Conservation (phyloP, 2,888 invertebrate species). For the Oscheius onirici region DNA sequence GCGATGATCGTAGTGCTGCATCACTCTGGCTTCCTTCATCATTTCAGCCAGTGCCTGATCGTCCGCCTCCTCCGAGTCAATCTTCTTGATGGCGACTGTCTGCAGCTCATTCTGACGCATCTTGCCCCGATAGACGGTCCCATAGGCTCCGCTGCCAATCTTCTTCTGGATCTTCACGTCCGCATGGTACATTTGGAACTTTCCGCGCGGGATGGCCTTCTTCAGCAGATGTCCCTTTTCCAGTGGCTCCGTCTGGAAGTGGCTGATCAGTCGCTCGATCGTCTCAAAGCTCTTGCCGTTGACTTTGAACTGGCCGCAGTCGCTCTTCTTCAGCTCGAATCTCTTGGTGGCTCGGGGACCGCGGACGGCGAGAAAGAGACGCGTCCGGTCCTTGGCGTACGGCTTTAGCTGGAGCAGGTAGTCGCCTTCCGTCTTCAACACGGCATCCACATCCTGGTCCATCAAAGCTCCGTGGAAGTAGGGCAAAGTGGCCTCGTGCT, state of each 20-base stretch:
- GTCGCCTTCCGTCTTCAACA: conserved; percentile 17
- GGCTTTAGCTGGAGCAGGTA: conserved; percentile 14
- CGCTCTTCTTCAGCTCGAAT: conserved; percentile 17
- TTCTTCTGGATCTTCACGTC: conserved; percentile 61
- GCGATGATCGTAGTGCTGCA: conserved; percentile 64
- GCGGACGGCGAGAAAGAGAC: background rate
- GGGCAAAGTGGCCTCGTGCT: conserved; percentile 22
- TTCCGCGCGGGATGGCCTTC: conserved; percentile 55
- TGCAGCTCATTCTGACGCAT: conserved; percentile 39
- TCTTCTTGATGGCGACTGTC: conserved; percentile 45
- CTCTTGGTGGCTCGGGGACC: background rate
- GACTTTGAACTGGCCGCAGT: background rate
- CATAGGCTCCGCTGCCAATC: conserved; percentile 60
- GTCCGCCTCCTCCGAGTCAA: conserved; percentile 49
- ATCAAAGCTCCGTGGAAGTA: conserved; percentile 63
- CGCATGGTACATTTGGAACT: conserved; percentile 58
- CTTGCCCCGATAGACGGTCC: conserved; percentile 60
- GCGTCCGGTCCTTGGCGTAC: background rate
- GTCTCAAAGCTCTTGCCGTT: background rate
- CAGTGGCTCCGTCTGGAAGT: conserved; percentile 23
- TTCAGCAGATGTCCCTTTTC: conserved; percentile 45
- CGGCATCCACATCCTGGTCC: conserved; percentile 46
- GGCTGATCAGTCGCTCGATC: conserved; percentile 32
- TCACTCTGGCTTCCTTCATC: conserved; percentile 68
- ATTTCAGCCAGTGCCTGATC: conserved; percentile 58